A percentile compares a stretch with the other conserved stretches of the same genome.
Evolutionary conservation across 2,113 vertebrate genomes (phyloP).

Genomic region (Tiliqua scincoides): DNA sequence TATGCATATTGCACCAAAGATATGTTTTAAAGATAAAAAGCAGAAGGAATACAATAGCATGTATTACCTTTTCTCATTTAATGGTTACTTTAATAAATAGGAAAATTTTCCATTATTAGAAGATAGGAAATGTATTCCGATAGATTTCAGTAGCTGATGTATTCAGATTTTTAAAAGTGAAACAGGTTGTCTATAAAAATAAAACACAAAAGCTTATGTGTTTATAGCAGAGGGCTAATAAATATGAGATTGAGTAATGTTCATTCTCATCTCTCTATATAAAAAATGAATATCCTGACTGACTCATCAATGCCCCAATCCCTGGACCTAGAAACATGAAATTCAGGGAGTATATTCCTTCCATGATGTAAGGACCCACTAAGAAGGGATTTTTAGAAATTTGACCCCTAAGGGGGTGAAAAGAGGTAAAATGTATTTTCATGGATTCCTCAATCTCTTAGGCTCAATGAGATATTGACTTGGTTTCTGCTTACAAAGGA

Average conservation of each 20-base stretch:
- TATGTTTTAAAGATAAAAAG: background rate
- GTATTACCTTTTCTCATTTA: background rate
- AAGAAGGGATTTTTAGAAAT: too few species aligned
- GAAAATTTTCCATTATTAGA: conserved; percentile 13
- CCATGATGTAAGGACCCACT: too few species aligned
- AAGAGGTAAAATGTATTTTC: too few species aligned
- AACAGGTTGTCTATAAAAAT: conserved; percentile 8
- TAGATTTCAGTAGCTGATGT: conserved; percentile 38
- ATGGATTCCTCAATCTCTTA: too few species aligned
- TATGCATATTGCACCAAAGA: background rate
- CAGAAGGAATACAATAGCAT: conserved; percentile 14
- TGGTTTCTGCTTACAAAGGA: too few species aligned
- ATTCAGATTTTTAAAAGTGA: conserved; percentile 1
- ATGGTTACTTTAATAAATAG: conserved; percentile 38
- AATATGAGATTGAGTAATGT: background rate
- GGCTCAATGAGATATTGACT: too few species aligned
- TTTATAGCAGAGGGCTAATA: conserved; percentile 21
- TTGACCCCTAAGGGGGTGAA: too few species aligned
- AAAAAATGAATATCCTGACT: too few species aligned
- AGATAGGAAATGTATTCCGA: background rate
- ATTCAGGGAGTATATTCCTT: too few species aligned
- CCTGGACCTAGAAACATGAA: too few species aligned
- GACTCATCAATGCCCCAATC: too few species aligned
- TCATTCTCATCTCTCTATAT: too few species aligned
- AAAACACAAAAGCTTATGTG: background rate